phyloP scores from a whole-genome alignment of 2,888 invertebrate genomes.

The Kuschelorhynchus macadamiae region DNA sequence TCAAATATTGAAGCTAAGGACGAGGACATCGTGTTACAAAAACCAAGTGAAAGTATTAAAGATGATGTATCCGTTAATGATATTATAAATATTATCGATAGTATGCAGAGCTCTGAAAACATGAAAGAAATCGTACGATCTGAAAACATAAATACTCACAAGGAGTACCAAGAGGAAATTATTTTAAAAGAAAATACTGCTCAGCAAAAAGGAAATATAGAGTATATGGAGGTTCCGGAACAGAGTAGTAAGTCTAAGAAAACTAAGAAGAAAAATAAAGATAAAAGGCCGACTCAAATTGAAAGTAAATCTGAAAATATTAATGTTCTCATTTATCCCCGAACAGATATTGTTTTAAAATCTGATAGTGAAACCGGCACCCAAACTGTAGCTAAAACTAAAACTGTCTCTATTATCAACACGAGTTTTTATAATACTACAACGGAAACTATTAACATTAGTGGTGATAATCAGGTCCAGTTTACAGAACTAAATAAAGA shows the following conservation, averaged over 20 bases:
- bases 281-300: no score
- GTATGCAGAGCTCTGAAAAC: conserved; percentile 6
- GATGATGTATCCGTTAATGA: neutral
- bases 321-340: neutral
- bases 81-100: neutral
- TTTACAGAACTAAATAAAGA: neutral
- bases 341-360: neutral
- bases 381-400: conserved; percentile 14
- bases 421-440: conserved; percentile 8
- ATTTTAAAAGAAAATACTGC: conserved; percentile 16
- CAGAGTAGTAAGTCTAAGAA: conserved; percentile 6
- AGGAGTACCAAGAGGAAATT: conserved; percentile 7
- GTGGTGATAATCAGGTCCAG: neutral
- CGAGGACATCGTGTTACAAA: conserved; percentile 1
- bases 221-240: neutral
- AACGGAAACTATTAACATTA: neutral
- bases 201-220: no score
- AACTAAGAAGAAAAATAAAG: neutral
- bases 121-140: neutral
- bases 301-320: no score
- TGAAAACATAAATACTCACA: neutral
- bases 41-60: neutral
- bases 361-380: conserved; percentile 4
- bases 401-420: neutral
- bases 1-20: conserved; percentile 27